Base-by-base conservation (phyloP, 1,140 invertebrate species). In the Calycopis cecrops region DNA sequence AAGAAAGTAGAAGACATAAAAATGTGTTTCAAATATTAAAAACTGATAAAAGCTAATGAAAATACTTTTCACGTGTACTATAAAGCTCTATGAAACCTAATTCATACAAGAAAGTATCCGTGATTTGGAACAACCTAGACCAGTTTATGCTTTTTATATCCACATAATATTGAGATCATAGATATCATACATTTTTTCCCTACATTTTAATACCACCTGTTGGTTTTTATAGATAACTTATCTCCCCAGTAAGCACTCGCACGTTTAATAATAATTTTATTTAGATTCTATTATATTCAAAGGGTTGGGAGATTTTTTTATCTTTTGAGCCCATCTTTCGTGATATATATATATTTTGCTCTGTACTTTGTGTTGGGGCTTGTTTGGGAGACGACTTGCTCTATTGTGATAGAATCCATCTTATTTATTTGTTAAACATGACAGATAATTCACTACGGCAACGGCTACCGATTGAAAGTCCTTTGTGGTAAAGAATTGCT, bases 351-450 rank as follows among this genome's bases (percentile, higher is more conserved):
- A 77, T 71, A 73, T 78, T 85, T 82, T 83, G 73, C 63, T 72
- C 65, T 67, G 68, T 67, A 63, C 57, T 62, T 65, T 71, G 66
- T 72, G 77, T 79, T 73, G 70, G 70, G 71, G 67, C 69, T 57
- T 58, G 63, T 66, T 69, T 64, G 65, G 67, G 65, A 67, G 62
- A 58, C 61, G 65, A 62, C 63, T 71, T 62, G 60, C 37, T 64
- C 74, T 62, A 80, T 86, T 85, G 74, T 83, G 60, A 72, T 76
- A 78, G 76, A 83, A 83, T 73, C 69, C 68, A 62, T 70, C 63
- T 73, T 82, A 86, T 85, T 81, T 83, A 82, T 85, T 77, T 79
- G 73, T 79, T 71, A 76, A 80, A 80, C 73, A 78, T 66, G 71
- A 76, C 73, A 76, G 72, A 83, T 82, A 80, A 78, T 82, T 71